phyloP scores from a whole-genome alignment of 2,888 invertebrate species.

The Caprella mutica region DNA sequence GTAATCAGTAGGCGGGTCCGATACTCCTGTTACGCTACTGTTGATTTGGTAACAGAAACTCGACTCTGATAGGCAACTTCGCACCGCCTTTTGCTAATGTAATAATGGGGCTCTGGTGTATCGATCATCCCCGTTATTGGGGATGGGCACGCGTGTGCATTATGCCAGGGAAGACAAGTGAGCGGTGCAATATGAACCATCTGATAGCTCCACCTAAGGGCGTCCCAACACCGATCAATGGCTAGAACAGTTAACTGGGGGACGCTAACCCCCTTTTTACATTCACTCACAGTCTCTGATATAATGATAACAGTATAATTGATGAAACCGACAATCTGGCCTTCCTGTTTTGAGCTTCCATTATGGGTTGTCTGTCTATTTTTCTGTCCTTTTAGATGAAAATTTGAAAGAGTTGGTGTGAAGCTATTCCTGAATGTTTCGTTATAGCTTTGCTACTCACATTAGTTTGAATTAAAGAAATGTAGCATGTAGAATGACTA shows the following conservation, averaged over 20 bases:
- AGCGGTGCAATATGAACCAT: constrained; percentile 6
- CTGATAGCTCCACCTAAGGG: background rate
- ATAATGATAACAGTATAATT: constrained; percentile 11
- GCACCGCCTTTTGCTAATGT: constrained; percentile 32
- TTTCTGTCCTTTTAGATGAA: no score
- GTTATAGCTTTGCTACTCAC: no score
- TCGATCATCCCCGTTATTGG: no score
- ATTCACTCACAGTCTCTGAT: background rate
- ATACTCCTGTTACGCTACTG: constrained; percentile 29
- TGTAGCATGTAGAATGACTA: no score
- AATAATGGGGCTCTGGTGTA: constrained; percentile 31
- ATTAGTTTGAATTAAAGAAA: no score
- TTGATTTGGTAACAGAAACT: constrained; percentile 34
- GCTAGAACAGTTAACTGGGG: background rate
- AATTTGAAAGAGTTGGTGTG: no score
- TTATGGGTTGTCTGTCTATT: no score
- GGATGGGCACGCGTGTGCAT: no score
- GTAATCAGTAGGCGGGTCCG: constrained; percentile 31
- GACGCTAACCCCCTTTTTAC: background rate
- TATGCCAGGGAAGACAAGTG: no score
- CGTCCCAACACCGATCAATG: constrained; percentile 1
- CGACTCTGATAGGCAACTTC: constrained; percentile 31
- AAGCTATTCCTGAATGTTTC: no score
- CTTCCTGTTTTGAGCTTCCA: no score
- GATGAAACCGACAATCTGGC: constrained; percentile 5